Evolutionary conservation across 2,113 vertebrate genomes (phyloP).

Genomic region (Perognathus longimembris): DNA sequence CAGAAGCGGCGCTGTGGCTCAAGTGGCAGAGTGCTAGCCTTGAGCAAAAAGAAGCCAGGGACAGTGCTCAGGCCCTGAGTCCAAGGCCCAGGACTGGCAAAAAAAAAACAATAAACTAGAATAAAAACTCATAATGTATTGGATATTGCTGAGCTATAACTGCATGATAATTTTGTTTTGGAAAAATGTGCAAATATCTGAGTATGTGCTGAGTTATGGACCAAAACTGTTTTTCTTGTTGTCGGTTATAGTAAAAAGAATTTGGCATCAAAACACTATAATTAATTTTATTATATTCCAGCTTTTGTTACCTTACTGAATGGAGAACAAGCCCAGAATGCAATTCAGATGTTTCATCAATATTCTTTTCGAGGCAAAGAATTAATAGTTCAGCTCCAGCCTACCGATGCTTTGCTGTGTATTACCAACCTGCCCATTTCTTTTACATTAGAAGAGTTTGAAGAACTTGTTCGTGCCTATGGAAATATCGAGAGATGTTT

Average conservation of each 20-base stretch:
- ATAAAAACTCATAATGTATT: background rate
- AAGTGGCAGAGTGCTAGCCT: too few relatives aligned
- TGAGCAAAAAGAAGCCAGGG: too few relatives aligned
- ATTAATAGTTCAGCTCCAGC: slow-evolving; percentile 95
- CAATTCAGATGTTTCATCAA: slow-evolving; percentile 94
- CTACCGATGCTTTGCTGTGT: slow-evolving; percentile 96
- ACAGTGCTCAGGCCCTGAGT: too few relatives aligned
- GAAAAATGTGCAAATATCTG: background rate
- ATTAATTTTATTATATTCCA: slow-evolving; percentile 82
- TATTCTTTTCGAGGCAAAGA: slow-evolving; percentile 92
- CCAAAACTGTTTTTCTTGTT: background rate
- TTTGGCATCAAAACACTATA: background rate
- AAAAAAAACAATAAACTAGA: background rate
- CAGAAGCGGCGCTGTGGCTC: too few relatives aligned
- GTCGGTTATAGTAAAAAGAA: background rate
- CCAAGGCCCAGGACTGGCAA: too few relatives aligned
- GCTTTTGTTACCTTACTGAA: slow-evolving; percentile 97
- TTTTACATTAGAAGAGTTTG: slow-evolving; percentile 91
- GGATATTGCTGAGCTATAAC: background rate
- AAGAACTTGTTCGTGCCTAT: slow-evolving; percentile 95
- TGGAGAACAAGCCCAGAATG: slow-evolving; percentile 97
- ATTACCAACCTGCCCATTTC: slow-evolving; percentile 94
- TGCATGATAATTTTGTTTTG: slow-evolving; percentile 10
- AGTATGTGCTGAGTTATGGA: background rate
- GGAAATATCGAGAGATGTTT: slow-evolving; percentile 98